Base-by-base conservation (phyloP, 1,140 invertebrate species). In the Mycetomoellerius zeteki region DNA sequence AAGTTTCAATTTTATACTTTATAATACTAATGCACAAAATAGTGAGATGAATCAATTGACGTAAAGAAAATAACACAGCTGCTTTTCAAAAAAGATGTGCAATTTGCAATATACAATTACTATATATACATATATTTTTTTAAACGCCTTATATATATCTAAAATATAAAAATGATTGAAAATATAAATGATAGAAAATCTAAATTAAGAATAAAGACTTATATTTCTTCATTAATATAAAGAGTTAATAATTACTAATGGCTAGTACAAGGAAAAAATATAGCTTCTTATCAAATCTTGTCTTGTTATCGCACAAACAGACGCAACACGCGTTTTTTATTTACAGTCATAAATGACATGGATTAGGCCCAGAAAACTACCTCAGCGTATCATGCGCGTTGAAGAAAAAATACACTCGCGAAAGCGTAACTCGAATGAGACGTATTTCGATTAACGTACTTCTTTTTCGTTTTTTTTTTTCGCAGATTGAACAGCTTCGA, bases 401-500 rank as follows among this genome's bases (percentile, higher is more conserved):
- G n/a, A 60, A 73, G 21, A 69, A 82, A 81, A 84, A 62, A 84
- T 84, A 27, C 30, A 80, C n/a, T 52, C 69, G n/a, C 24, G 27
- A 89, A 89, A 89, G 75, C 82, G 87, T 89, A 85, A 85, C 50
- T n/a, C 30, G 19, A 72, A 47, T 54, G 14, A 60, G 14, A 75
- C 14, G 60, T 10, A 65, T 24, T 78, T 65, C 14, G 21, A 87
- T 87, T 78, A 88, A 75, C 37, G 12, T 27, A 69, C 69, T 52
- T 47, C 56, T 69, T 14, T 69, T 43, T 43, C 0, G 8, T 69
- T 14, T 47, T 56, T 37, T 24, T 52, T 88, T 87, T 85, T 91
- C 72, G 52, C 92, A 97, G 97, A 98, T 99, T 89, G 97, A 98
- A 94, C 97, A 98, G 93, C 95, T 98, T 52, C 94, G 96, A 10